Conservation (phyloP, 2,113 vertebrate species). For the Scomber scombrus region DNA sequence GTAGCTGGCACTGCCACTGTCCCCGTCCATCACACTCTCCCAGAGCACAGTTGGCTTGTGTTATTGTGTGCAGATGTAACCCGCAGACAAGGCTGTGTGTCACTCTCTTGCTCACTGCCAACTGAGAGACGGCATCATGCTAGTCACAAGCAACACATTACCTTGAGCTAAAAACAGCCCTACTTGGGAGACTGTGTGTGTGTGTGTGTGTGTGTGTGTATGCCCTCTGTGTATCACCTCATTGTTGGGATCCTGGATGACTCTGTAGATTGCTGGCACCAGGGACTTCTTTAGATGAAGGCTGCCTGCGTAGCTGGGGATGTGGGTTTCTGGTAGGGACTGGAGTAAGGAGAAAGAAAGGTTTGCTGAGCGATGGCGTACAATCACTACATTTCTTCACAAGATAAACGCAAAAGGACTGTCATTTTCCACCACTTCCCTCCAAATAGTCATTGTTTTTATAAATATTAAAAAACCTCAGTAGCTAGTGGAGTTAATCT, state of each 20-base stretch:
- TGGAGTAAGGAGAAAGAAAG: slow-evolving; percentile 63
- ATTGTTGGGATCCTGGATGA: slow-evolving; percentile 95
- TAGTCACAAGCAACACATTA: slow-evolving; percentile 45
- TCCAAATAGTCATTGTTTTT: background rate
- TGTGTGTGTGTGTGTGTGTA: background rate
- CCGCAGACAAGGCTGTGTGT: slow-evolving; percentile 19
- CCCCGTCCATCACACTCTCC: slow-evolving; percentile 14
- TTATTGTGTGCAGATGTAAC: slow-evolving; percentile 16
- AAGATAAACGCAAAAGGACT: background rate
- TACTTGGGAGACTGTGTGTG: background rate
- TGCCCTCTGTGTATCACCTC: slow-evolving; percentile 85
- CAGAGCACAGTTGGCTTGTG: background rate
- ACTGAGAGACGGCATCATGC: slow-evolving; percentile 9
- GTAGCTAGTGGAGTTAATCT: too few species aligned
- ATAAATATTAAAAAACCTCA: too few species aligned
- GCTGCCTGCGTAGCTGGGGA: slow-evolving; percentile 93
- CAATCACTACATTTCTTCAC: background rate
- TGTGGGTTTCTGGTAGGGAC: slow-evolving; percentile 95
- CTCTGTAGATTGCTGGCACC: slow-evolving; percentile 95
- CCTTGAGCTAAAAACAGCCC: slow-evolving; percentile 33
- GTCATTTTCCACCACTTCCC: background rate
- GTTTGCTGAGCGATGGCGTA: background rate
- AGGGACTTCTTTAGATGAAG: slow-evolving; percentile 93
- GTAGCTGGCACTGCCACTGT: background rate
- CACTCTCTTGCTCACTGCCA: slow-evolving; percentile 28